These are phyloP conservation scores for Sycophila texana DNA, from an alignment of 2,888 invertebrate species.

Conservation along the genomic window DNA sequence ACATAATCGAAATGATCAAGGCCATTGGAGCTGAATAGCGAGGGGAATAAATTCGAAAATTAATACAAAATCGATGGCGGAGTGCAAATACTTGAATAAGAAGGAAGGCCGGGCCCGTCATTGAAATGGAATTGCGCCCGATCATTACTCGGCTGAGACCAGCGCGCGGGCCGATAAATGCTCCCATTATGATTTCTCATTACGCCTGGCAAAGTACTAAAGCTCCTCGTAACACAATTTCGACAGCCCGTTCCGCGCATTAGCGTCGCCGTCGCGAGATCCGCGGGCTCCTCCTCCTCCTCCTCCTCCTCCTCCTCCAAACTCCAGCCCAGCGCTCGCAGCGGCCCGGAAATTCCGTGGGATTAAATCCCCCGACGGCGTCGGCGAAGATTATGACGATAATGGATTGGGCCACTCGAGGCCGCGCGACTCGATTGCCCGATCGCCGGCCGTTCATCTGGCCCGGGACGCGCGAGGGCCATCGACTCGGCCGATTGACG, in stretches of 20 bases:
- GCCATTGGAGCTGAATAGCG: no score
- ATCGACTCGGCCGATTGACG: slow-evolving; percentile 38
- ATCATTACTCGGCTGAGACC: no score
- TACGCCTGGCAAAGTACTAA: slow-evolving; percentile 28
- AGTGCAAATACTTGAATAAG: no score
- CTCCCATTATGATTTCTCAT: slow-evolving; percentile 42
- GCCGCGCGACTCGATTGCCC: slow-evolving; percentile 1
- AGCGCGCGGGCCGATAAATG: not conserved
- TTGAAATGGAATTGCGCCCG: no score
- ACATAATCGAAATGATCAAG: no score
- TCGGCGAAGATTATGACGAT: slow-evolving; percentile 38
- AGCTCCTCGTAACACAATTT: slow-evolving; percentile 27
- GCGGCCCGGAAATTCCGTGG: not conserved
- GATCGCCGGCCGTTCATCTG: not conserved
- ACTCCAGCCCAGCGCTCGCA: no score
- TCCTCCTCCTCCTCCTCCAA: no score
- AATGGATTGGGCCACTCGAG: slow-evolving; percentile 37
- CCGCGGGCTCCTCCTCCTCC: no score
- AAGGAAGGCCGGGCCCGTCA: no score
- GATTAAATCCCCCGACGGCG: not conserved
- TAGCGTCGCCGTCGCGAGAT: not conserved
- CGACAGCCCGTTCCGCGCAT: slow-evolving; percentile 9
- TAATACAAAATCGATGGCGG: no score
- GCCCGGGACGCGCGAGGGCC: slow-evolving; percentile 6
- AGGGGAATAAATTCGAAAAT: no score